Conservation (phyloP, 1,140 invertebrate species). For the Carcinoscorpius rotundicauda region DNA sequence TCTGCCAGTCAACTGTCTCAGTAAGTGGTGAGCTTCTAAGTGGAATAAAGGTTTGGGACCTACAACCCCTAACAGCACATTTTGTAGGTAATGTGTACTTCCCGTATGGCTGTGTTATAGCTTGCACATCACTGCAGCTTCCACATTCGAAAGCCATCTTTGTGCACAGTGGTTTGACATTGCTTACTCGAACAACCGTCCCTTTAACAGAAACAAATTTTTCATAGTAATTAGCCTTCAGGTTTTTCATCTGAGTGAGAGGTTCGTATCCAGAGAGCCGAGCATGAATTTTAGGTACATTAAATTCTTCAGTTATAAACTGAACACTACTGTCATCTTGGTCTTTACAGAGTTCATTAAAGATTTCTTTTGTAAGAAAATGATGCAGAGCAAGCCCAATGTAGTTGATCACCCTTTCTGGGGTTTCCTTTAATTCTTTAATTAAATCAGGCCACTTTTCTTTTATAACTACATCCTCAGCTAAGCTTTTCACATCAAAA, state of each 20-base stretch:
- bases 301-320: neutral
- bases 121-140: slow-evolving; percentile 50
- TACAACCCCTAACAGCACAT: slow-evolving; percentile 39
- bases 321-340: neutral
- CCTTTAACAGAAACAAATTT: slow-evolving; percentile 73
- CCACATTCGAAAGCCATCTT: slow-evolving; percentile 64
- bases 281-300: slow-evolving; percentile 40
- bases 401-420: slow-evolving; percentile 47
- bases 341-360: slow-evolving; percentile 3
- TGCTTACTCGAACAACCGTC: slow-evolving; percentile 69
- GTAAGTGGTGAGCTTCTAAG: slow-evolving; percentile 52
- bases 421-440: slow-evolving; percentile 48
- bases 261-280: slow-evolving; percentile 57
- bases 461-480: slow-evolving; percentile 44
- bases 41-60: slow-evolving; percentile 49
- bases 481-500: slow-evolving; percentile 49
- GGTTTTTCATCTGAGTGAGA: slow-evolving; percentile 50
- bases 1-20: slow-evolving; percentile 60
- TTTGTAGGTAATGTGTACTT: slow-evolving; percentile 44
- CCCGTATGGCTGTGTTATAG: slow-evolving; percentile 47
- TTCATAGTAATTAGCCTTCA: slow-evolving; percentile 66
- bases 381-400: slow-evolving; percentile 60
- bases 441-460: slow-evolving; percentile 47
- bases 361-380: slow-evolving; percentile 37
- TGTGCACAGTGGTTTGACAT: slow-evolving; percentile 55